These are phyloP conservation scores for Lottia scabra DNA, from an alignment of 2,888 invertebrate genomes.

Conservation along the genomic window DNA sequence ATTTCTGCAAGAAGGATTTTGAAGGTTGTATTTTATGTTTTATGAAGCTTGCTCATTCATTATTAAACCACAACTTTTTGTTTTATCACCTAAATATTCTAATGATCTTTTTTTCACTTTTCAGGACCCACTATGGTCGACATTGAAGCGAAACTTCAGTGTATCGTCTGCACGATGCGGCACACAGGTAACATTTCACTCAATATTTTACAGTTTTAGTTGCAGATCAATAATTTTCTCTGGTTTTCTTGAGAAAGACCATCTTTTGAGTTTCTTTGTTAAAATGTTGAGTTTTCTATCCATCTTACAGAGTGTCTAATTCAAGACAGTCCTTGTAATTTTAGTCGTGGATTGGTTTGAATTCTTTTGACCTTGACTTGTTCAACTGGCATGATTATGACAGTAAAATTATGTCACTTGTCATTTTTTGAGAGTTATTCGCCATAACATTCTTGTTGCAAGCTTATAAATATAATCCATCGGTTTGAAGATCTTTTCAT, in stretches of 20 bases:
- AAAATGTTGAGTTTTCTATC: too few relatives aligned
- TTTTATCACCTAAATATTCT: not conserved
- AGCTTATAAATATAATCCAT: too few relatives aligned
- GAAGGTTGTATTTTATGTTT: constrained; percentile 9
- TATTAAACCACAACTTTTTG: not conserved
- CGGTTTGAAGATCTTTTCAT: too few relatives aligned
- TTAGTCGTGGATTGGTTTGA: not conserved
- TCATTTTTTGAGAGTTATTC: not conserved
- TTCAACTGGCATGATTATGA: too few relatives aligned
- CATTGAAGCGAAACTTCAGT: constrained; percentile 26
- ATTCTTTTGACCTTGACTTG: not conserved
- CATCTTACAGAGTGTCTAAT: too few relatives aligned
- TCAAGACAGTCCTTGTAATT: too few relatives aligned
- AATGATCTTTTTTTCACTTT: not conserved
- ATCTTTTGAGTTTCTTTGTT: too few relatives aligned
- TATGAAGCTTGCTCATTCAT: not conserved
- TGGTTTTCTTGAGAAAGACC: too few relatives aligned
- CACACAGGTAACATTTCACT: constrained; percentile 21
- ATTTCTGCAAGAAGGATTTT: constrained; percentile 18
- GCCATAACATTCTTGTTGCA: too few relatives aligned
- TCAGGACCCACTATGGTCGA: constrained; percentile 22
- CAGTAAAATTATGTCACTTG: too few relatives aligned
- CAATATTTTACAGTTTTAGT: not conserved
- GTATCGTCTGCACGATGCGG: constrained; percentile 22
- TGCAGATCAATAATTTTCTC: too few relatives aligned